phyloP scores from a whole-genome alignment of 2,113 vertebrate genomes.

The Hemichromis elongatus region DNA sequence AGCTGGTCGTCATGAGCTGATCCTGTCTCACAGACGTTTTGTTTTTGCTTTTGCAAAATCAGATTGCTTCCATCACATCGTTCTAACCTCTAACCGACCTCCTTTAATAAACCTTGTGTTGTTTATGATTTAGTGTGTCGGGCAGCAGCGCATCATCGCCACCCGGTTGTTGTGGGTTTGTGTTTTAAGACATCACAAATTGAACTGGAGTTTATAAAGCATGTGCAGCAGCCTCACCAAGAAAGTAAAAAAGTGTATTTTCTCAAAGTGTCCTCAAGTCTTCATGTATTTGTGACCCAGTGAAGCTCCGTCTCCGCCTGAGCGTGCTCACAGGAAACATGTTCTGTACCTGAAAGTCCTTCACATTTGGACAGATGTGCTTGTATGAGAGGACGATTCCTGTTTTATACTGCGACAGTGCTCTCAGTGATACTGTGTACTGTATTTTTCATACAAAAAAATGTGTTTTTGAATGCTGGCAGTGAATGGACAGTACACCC shows the following conservation, averaged over 20 bases:
- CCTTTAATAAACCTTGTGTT: background rate
- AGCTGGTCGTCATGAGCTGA: background rate
- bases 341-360: conserved; percentile 24
- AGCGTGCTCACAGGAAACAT: background rate
- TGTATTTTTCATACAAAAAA: conserved; percentile 62
- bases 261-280: background rate
- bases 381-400: background rate
- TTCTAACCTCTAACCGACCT: background rate
- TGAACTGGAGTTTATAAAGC: background rate
- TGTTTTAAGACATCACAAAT: background rate
- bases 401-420: conserved; percentile 34
- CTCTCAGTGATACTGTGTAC: conserved; percentile 42
- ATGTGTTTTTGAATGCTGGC: conserved; percentile 26
- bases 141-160: background rate
- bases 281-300: background rate
- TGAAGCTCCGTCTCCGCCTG: background rate
- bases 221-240: background rate
- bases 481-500: conserved; percentile 7
- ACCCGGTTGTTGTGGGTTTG: background rate
- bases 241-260: background rate
- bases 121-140: background rate
- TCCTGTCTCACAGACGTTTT: background rate
- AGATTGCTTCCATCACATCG: background rate
- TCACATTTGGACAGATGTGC: conserved; percentile 17
- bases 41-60: background rate